Base-by-base conservation (phyloP, 1,140 invertebrate species). In the Heliothis virescens region DNA sequence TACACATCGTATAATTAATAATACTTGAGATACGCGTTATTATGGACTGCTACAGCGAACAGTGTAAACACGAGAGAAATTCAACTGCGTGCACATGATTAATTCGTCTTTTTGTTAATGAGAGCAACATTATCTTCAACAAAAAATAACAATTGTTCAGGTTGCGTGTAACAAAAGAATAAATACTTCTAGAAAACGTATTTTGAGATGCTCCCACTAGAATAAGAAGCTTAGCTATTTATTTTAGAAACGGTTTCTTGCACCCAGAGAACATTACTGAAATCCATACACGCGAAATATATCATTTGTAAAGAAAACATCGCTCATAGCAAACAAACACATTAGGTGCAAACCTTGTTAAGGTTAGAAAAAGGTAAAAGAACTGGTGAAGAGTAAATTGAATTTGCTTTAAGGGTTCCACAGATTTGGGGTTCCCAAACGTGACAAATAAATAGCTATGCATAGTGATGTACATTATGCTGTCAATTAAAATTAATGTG, bases 261-360 rank as follows among this genome's bases (percentile, higher is more conserved):
- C 55, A 74, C 34, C 18, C 57, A 62, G 48, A 53, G 21, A 75
- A 11, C 57, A 52, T 75, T 75, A 62, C 13, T 48, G 18, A 47
- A 75, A 75, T 60, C 41, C 57, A 50, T 59, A 75, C 34, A 72
- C 41, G 71, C n/a, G 13, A 76, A 76, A 62, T 53, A 18, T 76
- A 65, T 65, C 59, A 74, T 73, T 65, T 71, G 50, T 69, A 69
- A 50, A 77, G 41, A 74, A 80, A 83, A 81, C 55, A 71, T n/a
- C 41, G 87, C 86, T 87, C 79, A 83, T 83, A 88, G 81, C 81
- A 88, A 91, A 82, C 81, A 88, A 91, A 89, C 85, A 88, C 85
- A 89, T 87, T 87, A 87, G 74, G 82, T 63, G 79, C 67, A 87
- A 89, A 89, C 83, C 79, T 86, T 87, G 83, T 89, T 85, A 87